phyloP scores from a whole-genome alignment of 2,113 vertebrate species.

The Leptobrachium leishanense region DNA sequence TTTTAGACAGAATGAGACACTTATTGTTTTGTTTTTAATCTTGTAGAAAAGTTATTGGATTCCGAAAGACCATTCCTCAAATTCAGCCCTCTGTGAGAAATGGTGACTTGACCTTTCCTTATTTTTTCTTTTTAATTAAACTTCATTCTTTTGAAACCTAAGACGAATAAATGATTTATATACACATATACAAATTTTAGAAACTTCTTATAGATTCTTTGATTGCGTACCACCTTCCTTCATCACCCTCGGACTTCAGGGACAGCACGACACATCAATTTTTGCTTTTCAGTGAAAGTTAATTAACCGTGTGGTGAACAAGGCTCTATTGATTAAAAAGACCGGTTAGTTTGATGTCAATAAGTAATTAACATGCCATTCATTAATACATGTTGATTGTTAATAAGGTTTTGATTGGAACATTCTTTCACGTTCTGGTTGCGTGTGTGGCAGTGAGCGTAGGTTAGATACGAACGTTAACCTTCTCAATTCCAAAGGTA shows the following conservation, averaged over 20 bases:
- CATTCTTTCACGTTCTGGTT: too few relatives aligned
- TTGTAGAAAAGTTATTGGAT: too few relatives aligned
- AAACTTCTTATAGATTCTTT: neutral
- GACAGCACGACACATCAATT: neutral
- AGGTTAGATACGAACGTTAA: neutral
- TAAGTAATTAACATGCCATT: constrained; percentile 2
- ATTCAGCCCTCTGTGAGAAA: too few relatives aligned
- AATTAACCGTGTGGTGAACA: neutral
- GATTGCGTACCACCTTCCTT: neutral
- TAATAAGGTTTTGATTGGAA: neutral
- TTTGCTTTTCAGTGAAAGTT: neutral
- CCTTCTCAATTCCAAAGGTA: too few relatives aligned
- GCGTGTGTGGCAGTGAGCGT: neutral
- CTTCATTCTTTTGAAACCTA: too few relatives aligned
- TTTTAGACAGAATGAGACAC: too few relatives aligned
- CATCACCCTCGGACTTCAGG: neutral
- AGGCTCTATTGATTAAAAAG: neutral
- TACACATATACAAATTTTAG: too few relatives aligned
- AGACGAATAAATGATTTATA: too few relatives aligned
- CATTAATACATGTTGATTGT: neutral
- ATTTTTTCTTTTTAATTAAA: too few relatives aligned
- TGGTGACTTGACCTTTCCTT: too few relatives aligned
- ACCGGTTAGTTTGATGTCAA: neutral
- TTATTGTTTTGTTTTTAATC: too few relatives aligned
- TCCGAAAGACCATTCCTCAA: too few relatives aligned